These are phyloP conservation scores for Drusus annulatus DNA, from an alignment of 1,140 invertebrate genomes.

Conservation along the genomic window DNA sequence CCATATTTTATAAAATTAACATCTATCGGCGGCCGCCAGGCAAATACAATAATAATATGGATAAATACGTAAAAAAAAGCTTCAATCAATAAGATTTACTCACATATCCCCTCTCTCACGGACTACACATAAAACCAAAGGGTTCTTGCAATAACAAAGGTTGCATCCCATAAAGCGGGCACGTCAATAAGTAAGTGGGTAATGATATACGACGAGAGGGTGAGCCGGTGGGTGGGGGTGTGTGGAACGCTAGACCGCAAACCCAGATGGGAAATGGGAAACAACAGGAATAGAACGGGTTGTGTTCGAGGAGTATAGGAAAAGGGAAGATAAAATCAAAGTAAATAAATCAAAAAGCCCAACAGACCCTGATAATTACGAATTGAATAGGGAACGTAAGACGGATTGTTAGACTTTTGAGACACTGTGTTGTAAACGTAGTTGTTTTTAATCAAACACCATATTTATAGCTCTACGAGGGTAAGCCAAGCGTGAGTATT, in stretches of 20 bases:
- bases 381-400: conserved; percentile 45
- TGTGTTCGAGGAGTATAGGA: conserved; percentile 5
- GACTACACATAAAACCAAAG: conserved; percentile 14
- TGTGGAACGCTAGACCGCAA: conserved; percentile 24
- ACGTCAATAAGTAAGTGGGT: conserved; percentile 57
- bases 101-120: conserved; percentile 1
- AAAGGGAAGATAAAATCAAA: conserved; percentile 7
- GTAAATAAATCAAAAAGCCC: conserved; percentile 57
- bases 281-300: conserved; percentile 25
- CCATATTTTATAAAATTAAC: too few relatives aligned
- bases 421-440: neutral
- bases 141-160: conserved; percentile 36
- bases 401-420: conserved; percentile 4
- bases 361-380: conserved; percentile 51
- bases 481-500: too few relatives aligned
- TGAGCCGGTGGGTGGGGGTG: conserved; percentile 13
- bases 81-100: conserved; percentile 2
- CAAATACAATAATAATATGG: too few relatives aligned
- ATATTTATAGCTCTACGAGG: too few relatives aligned
- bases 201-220: conserved; percentile 57
- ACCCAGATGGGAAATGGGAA: conserved; percentile 33
- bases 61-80: neutral
- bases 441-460: too few relatives aligned
- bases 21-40: too few relatives aligned
- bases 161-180: conserved; percentile 21